These are phyloP conservation scores for Synanthedon andrenaeformis DNA, from an alignment of 2,888 invertebrate genomes.

Conservation along the genomic window DNA sequence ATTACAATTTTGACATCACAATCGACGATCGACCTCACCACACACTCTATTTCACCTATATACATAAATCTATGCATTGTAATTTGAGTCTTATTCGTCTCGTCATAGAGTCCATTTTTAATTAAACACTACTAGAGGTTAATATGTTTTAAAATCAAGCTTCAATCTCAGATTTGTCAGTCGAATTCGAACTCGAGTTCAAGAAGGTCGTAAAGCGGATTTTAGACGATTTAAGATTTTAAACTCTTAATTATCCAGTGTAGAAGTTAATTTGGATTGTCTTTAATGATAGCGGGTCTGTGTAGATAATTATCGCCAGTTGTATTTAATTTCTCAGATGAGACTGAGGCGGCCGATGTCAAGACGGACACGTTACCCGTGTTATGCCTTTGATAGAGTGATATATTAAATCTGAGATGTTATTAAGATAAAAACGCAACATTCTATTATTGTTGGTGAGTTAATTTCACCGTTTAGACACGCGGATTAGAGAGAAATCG, in stretches of 20 bases:
- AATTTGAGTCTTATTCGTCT: constrained; percentile 8
- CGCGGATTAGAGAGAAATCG: constrained; percentile 16
- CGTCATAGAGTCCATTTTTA: not conserved
- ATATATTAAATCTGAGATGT: constrained; percentile 38
- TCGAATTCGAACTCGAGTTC: constrained; percentile 5
- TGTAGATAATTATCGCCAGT: constrained; percentile 33
- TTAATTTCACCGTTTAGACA: constrained; percentile 25
- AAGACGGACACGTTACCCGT: constrained; percentile 27
- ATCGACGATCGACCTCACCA: constrained; percentile 18
- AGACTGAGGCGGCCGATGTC: constrained; percentile 24
- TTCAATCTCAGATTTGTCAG: constrained; percentile 8
- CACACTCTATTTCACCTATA: too few species aligned
- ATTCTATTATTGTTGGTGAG: constrained; percentile 21
- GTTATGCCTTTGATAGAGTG: constrained; percentile 31
- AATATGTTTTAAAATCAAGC: constrained; percentile 1
- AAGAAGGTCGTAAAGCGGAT: constrained; percentile 7
- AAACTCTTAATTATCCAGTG: constrained; percentile 12
- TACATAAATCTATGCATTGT: not conserved
- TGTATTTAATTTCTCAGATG: constrained; percentile 29
- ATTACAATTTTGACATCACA: constrained; percentile 35
- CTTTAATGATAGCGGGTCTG: constrained; percentile 7
- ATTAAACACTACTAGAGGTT: constrained; percentile 4
- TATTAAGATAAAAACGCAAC: constrained; percentile 30
- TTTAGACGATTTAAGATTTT: constrained; percentile 15
- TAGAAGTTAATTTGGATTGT: constrained; percentile 19